Percentiles rank a stretch among this genome's conserved stretches.
Evolutionary conservation across 2,888 invertebrate genomes (phyloP).

Genomic region (Bibio marci): DNA sequence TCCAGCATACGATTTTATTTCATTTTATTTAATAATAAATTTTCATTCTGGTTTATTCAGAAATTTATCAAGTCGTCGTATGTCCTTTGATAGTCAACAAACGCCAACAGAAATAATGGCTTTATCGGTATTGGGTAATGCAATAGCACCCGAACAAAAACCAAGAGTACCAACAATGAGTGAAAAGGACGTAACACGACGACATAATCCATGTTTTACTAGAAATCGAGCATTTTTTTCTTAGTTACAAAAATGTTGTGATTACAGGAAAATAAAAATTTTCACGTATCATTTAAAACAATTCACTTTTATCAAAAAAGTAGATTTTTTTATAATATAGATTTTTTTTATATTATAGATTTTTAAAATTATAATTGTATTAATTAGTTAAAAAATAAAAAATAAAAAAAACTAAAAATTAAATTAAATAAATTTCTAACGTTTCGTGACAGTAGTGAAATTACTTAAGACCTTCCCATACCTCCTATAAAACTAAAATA

Average conservation of each 20-base stretch:
- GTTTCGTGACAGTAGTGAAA: no score
- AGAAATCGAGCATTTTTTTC: slow-evolving; percentile 8
- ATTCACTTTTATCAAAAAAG: no score
- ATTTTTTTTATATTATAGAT: no score
- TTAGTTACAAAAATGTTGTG: background rate
- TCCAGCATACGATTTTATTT: background rate
- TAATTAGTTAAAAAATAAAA: no score
- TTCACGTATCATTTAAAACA: no score
- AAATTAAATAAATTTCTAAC: no score
- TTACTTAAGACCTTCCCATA: no score
- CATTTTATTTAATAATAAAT: background rate
- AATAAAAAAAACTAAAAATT: no score
- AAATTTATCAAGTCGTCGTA: slow-evolving; percentile 8
- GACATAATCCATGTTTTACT: slow-evolving; percentile 20
- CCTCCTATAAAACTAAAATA: no score
- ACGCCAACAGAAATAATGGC: slow-evolving; percentile 9
- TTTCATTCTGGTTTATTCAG: slow-evolving; percentile 5
- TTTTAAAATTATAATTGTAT: no score
- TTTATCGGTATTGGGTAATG: slow-evolving; percentile 35
- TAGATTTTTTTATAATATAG: no score
- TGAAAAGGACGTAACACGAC: slow-evolving; percentile 35
- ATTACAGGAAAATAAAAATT: no score
- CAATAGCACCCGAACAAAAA: slow-evolving; percentile 38
- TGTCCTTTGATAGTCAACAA: slow-evolving; percentile 10
- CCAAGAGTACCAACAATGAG: slow-evolving; percentile 39